Evolutionary conservation across 2,888 invertebrate species (phyloP).

Genomic region (Cylindroiulus punctatus): DNA sequence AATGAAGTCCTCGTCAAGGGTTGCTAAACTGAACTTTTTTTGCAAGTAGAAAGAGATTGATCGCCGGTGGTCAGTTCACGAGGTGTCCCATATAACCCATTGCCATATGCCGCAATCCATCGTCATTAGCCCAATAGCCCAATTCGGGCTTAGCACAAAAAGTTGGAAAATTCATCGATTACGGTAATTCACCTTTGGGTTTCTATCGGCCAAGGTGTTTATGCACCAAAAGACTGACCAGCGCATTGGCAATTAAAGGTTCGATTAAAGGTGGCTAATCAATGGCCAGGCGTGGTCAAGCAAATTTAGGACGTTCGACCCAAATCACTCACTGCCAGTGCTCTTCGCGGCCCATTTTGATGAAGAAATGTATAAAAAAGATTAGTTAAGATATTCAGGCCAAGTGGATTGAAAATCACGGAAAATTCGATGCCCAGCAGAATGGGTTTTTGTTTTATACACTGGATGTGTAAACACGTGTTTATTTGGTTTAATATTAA

Average conservation of each 20-base stretch:
- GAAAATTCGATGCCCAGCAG: neutral
- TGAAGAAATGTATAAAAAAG: neutral
- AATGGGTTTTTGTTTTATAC: neutral
- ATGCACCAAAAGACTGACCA: neutral
- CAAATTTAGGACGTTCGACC: slow-evolving; percentile 9
- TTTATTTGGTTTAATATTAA: neutral
- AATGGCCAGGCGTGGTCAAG: slow-evolving; percentile 23
- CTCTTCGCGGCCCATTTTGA: slow-evolving; percentile 27
- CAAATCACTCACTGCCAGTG: neutral
- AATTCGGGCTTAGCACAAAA: neutral
- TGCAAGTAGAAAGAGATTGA: neutral
- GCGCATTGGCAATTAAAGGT: neutral
- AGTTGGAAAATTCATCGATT: neutral
- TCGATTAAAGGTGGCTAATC: neutral
- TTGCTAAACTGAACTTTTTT: neutral
- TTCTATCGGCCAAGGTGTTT: neutral
- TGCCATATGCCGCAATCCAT: neutral
- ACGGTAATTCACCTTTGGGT: slow-evolving; percentile 6
- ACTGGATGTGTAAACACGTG: neutral
- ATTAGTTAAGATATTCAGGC: slow-evolving; percentile 33
- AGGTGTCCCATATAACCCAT: slow-evolving; percentile 42
- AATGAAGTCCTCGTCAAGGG: neutral
- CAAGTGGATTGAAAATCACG: neutral
- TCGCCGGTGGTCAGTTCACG: slow-evolving; percentile 24
- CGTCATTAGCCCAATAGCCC: slow-evolving; percentile 19